Percentiles rank a stretch among this genome's conserved stretches.
These are phyloP conservation scores for Odontomachus brunneus DNA, from an alignment of 1,140 invertebrate species.

Conservation along the genomic window DNA sequence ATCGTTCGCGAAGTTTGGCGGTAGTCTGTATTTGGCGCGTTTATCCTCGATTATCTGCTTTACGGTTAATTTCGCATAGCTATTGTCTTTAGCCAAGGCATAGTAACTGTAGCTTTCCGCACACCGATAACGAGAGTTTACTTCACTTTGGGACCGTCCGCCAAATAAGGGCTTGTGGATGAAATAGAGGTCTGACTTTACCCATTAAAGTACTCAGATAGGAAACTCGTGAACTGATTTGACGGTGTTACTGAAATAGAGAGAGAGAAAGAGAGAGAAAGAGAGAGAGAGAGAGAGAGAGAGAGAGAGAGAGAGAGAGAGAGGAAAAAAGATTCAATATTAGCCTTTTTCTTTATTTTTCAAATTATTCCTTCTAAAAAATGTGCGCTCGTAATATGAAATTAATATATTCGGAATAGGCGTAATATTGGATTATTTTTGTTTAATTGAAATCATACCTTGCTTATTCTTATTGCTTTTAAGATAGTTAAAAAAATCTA, in stretches of 20 bases:
- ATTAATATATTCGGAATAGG: too few species aligned
- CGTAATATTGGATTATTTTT: too few species aligned
- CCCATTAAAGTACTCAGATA: slow-evolving; percentile 49
- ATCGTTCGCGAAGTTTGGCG: neutral
- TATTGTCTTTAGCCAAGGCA: neutral
- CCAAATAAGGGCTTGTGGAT: slow-evolving; percentile 12
- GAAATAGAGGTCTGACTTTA: slow-evolving; percentile 19
- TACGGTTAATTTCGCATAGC: slow-evolving; percentile 26
- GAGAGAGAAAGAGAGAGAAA: neutral
- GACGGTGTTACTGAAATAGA: neutral
- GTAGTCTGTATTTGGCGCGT: neutral
- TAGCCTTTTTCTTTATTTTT: too few species aligned
- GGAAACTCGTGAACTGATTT: slow-evolving; percentile 1
- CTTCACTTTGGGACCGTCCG: slow-evolving; percentile 15
- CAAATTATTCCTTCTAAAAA: too few species aligned
- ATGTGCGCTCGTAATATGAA: too few species aligned
- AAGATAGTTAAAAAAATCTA: too few species aligned
- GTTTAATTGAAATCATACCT: too few species aligned
- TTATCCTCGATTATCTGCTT: slow-evolving; percentile 5
- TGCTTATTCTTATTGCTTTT: too few species aligned
- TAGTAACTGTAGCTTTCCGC: neutral
- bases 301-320: neutral
- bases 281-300: too few species aligned
- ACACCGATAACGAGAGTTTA: slow-evolving; percentile 7
- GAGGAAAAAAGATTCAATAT: too few species aligned